Evolutionary conservation across 2,888 invertebrate genomes (phyloP), one percentile per base, ranked within the genome.

Genomic region (Cepaea hortensis): DNA sequence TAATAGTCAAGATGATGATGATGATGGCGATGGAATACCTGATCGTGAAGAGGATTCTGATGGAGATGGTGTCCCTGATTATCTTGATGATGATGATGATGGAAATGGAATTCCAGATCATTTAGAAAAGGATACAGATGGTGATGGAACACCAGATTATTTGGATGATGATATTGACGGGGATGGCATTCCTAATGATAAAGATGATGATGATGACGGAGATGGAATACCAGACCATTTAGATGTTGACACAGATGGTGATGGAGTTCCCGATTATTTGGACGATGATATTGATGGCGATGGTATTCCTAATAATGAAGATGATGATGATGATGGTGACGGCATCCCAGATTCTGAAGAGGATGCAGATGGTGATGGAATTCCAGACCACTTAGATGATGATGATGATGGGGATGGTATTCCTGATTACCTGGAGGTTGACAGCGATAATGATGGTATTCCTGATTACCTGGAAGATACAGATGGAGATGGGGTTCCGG

Each of bases 331-430:
- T 20, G 90, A 92, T 86, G 91, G 91, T 18, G 92, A 90, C 83
- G 62, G 62, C 20, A 85, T 92, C 61, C 89, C 90, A 23, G 92
- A 93, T 70, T 89, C 86, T 87, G 76, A 91, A 79, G 91, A 90
- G 82, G 89, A 90, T 75, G 87, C 87, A 72, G 88, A 75, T 70
- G 89, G 91, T 85, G 89, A 92, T 85, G 91, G 92, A 11, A 91
- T 91, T 72, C 91, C 91, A 4, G 91, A 91, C 86, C 68, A 90
- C n/a, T 13, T 72, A n/a, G 89, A 92, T 68, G 76, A 85, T 18
- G 92, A 93, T 87, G 89, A 87, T 76, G 91, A 93, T 87, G 91
- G 91, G 35, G 91, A 93, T 88, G 93, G 93, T 18, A 92, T 93
- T 81, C 79, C 85, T 46, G 85, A 85, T 70, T 48, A 77, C 23